phyloP scores from a whole-genome alignment of 2,113 vertebrate genomes.

The Percopsis transmontana region DNA sequence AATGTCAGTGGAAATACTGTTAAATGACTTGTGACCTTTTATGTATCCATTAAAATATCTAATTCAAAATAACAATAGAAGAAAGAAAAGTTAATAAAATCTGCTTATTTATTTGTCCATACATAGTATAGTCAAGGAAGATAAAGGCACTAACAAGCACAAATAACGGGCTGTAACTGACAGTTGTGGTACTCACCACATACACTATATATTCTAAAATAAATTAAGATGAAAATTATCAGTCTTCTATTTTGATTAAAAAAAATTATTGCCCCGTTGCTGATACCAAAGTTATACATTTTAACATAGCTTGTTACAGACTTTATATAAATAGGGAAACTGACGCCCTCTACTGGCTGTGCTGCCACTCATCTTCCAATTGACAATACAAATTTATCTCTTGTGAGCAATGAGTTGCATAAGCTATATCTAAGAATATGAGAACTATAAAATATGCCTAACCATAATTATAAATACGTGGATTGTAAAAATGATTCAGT shows the following conservation, averaged over 20 bases:
- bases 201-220: constrained; percentile 21
- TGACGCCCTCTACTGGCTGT: no score
- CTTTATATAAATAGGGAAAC: no score
- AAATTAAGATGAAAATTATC: constrained; percentile 26
- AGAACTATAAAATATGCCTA: no score
- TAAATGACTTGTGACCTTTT: background rate
- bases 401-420: no score
- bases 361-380: no score
- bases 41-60: background rate
- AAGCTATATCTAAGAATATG: no score
- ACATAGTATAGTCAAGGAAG: constrained; percentile 11
- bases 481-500: no score
- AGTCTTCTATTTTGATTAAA: background rate
- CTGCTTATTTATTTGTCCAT: constrained; percentile 31
- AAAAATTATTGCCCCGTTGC: no score
- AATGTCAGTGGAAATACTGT: background rate
- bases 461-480: no score
- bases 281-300: no score
- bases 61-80: background rate
- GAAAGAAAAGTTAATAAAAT: constrained; percentile 4
- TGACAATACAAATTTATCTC: no score
- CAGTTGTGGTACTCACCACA: constrained; percentile 1
- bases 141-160: constrained; percentile 1
- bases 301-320: no score
- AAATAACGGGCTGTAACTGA: background rate